A percentile compares a stretch with the other conserved stretches of the same genome.
phyloP scores from a whole-genome alignment of 2,797 vertebrate species.

The Crotalus adamanteus region DNA sequence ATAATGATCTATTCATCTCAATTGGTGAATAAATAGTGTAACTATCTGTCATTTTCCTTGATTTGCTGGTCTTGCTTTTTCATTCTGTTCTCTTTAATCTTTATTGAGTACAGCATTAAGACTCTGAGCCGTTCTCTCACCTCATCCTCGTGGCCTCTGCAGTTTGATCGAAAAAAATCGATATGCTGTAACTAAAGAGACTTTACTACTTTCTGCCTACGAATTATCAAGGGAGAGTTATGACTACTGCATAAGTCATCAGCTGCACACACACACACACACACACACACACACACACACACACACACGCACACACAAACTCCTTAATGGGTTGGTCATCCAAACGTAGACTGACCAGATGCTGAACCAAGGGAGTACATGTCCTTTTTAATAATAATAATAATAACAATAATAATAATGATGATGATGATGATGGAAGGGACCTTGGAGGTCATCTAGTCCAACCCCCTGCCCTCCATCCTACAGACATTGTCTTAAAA shows the following conservation, averaged over 20 bases:
- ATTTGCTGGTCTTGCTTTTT: slow-evolving; percentile 47
- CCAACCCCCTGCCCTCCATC: not conserved
- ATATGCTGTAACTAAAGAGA: slow-evolving; percentile 59
- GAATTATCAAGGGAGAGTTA: slow-evolving; percentile 33
- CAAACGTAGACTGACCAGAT: not conserved
- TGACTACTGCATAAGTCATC: slow-evolving; percentile 17
- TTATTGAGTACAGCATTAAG: slow-evolving; percentile 57
- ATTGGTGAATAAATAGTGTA: slow-evolving; percentile 45
- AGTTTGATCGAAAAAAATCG: slow-evolving; percentile 57
- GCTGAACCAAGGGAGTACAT: not conserved
- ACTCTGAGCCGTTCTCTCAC: slow-evolving; percentile 45
- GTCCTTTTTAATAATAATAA: not conserved
- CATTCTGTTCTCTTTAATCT: slow-evolving; percentile 45
- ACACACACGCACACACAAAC: not conserved
- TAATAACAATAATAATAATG: too few relatives aligned
- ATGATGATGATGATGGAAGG: too few relatives aligned
- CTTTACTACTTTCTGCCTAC: slow-evolving; percentile 50
- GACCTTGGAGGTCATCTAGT: too few relatives aligned
- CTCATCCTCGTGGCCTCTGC: slow-evolving; percentile 30
- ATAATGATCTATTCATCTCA: slow-evolving; percentile 35
- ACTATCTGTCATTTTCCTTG: slow-evolving; percentile 53
- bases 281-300: not conserved
- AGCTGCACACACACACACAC: not conserved
- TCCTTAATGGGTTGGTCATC: not conserved
- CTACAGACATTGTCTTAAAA: not conserved